Percentiles rank a stretch among this genome's conserved stretches.
Evolutionary conservation across 2,888 invertebrate genomes (phyloP).

Genomic region (Hypomecis atomaria): DNA sequence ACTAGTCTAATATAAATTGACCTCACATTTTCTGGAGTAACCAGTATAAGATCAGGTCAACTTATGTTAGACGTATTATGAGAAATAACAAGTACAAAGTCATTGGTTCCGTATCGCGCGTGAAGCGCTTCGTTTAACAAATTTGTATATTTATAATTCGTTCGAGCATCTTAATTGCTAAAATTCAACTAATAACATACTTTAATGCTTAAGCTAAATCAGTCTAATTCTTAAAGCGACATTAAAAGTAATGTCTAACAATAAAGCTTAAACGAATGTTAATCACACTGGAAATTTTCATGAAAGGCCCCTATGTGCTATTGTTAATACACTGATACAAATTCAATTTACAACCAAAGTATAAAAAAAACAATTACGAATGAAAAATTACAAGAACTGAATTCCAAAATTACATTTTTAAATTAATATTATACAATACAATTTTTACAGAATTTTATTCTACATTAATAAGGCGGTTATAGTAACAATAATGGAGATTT

Average conservation of each 20-base stretch:
- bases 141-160: conserved; percentile 51
- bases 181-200: conserved; percentile 78
- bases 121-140: conserved; percentile 33
- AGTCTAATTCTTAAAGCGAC: conserved; percentile 85
- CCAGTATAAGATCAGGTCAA: neutral
- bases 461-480: conserved; percentile 65
- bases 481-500: conserved; percentile 19
- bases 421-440: neutral
- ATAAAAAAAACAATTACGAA: conserved; percentile 31
- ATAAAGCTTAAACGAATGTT: conserved; percentile 80
- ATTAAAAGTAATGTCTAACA: conserved; percentile 74
- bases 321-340: conserved; percentile 50
- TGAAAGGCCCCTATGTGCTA: conserved; percentile 73
- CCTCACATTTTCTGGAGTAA: neutral
- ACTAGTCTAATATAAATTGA: conserved; percentile 26
- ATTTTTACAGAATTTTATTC: conserved; percentile 51
- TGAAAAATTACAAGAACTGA: conserved; percentile 43
- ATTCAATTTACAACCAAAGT: conserved; percentile 42
- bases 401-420: conserved; percentile 28
- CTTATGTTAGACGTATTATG: conserved; percentile 11
- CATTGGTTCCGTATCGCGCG: conserved; percentile 29
- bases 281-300: conserved; percentile 78
- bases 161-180: conserved; percentile 71
- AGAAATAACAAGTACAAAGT: conserved; percentile 31
- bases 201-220: conserved; percentile 83